Percentiles rank a stretch among this genome's conserved stretches.
These are phyloP conservation scores for Ormyrus rosae DNA, from an alignment of 2,888 invertebrate species.

Conservation along the genomic window DNA sequence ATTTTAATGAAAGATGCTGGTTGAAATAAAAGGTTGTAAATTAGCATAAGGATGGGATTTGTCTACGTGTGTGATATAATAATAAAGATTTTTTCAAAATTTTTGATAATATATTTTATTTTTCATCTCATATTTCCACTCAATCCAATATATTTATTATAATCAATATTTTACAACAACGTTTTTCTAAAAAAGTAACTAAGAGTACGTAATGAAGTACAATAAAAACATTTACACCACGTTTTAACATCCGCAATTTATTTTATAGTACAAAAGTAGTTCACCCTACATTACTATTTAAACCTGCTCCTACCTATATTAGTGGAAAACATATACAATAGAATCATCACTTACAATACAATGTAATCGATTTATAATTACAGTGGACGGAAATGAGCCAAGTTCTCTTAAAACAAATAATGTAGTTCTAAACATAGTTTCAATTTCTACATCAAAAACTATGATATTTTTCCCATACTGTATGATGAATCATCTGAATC, in stretches of 20 bases:
- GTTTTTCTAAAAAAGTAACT: too few relatives aligned
- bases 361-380: background rate
- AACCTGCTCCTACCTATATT: conserved; percentile 29
- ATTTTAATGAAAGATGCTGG: too few relatives aligned
- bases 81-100: too few relatives aligned
- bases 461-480: too few relatives aligned
- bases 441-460: too few relatives aligned
- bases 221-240: conserved; percentile 12
- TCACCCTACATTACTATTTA: background rate
- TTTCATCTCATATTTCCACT: background rate
- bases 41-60: too few relatives aligned
- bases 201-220: background rate
- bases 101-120: background rate
- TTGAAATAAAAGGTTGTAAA: too few relatives aligned
- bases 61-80: too few relatives aligned
- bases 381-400: conserved; percentile 10
- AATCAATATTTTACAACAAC: too few relatives aligned
- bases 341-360: conserved; percentile 13
- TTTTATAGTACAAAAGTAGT: conserved; percentile 33
- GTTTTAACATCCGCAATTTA: conserved; percentile 22
- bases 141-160: too few relatives aligned
- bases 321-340: conserved; percentile 29
- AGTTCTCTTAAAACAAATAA: background rate
- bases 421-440: background rate
- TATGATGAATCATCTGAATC: too few relatives aligned